Base-by-base conservation (phyloP, 1,140 invertebrate species). In the Nephila pilipes region DNA sequence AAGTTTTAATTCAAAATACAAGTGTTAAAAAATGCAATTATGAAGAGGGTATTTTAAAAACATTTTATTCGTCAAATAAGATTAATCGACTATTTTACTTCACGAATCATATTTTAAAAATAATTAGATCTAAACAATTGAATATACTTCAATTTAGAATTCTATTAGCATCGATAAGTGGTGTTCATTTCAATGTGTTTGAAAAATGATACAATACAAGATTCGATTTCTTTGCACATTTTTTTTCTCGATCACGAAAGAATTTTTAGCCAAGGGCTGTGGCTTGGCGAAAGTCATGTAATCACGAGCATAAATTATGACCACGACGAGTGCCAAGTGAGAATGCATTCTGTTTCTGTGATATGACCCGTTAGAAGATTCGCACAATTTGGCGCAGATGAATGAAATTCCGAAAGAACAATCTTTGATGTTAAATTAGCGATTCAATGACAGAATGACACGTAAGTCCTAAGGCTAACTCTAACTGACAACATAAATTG, bases 391-490 rank as follows among this genome's bases (percentile, higher is more conserved):
- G 29, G 29, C 25, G 14, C 32, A 29, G 65, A 69, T 79, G 75
- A 20, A 46, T 46, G 79, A 80, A 22, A 80, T 55, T 4, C 14
- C 80, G n/a, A 81, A 55, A 54, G 80, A 55, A 81, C 20, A 54
- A 22, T 54, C 80, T 81, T 81, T 55, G 80, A 81, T 81, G 80
- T 81, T 10, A 38, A 81, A 81, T 81, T 81, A 81, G n/a, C 38
- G 29, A 81, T 81, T 81, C 46, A 81, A 81, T 81, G 80, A 25
- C 22, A 55, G 20, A 81, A 81, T 81, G 80, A 81, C 80, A 55
- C 22, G 29, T 55, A 25, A 20, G 38, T 46, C 80, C 46, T 46
- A 10, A 25, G 80, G 80, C 38, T 22, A 14, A 36, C 6, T 46
- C 46, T 12, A 12, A 46, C 22, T 55, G 80, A 81, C 80, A 81